A percentile compares a stretch with the other conserved stretches of the same genome.
phyloP scores from a whole-genome alignment of 2,888 invertebrate genomes.

The Drosophila phalerata region DNA sequence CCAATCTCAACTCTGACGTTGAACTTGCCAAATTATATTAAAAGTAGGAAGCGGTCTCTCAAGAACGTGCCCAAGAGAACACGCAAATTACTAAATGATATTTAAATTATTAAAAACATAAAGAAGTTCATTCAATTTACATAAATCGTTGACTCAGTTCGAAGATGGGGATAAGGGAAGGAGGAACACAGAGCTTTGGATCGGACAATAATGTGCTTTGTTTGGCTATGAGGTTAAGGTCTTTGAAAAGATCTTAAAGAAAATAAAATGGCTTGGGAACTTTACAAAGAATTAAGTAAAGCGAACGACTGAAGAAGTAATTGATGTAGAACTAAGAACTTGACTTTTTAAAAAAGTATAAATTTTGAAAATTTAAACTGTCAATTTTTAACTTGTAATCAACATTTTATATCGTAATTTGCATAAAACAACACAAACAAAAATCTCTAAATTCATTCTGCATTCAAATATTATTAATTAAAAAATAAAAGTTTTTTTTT shows the following conservation, averaged over 20 bases:
- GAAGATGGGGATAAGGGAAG: neutral
- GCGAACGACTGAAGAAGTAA: neutral
- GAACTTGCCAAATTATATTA: conserved; percentile 23
- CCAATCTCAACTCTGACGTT: conserved; percentile 8
- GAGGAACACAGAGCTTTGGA: conserved; percentile 11
- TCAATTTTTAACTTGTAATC: no score
- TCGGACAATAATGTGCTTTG: conserved; percentile 35
- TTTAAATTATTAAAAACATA: conserved; percentile 42
- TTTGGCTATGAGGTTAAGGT: conserved; percentile 46
- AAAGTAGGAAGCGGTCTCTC: conserved; percentile 15
- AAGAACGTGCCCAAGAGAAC: conserved; percentile 39
- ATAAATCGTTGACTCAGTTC: conserved; percentile 40
- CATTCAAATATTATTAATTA: no score
- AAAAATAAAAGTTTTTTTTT: no score
- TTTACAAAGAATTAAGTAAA: neutral
- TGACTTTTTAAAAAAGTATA: neutral
- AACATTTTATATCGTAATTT: no score
- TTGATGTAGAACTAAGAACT: neutral
- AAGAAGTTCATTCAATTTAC: conserved; percentile 50
- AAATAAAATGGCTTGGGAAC: conserved; percentile 7
- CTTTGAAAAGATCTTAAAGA: conserved; percentile 15
- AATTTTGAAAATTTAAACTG: no score
- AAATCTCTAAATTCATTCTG: no score
- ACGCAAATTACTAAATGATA: conserved; percentile 40
- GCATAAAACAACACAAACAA: no score